Base-by-base conservation (phyloP, 1,140 invertebrate genomes). In the Nasonia giraulti region DNA sequence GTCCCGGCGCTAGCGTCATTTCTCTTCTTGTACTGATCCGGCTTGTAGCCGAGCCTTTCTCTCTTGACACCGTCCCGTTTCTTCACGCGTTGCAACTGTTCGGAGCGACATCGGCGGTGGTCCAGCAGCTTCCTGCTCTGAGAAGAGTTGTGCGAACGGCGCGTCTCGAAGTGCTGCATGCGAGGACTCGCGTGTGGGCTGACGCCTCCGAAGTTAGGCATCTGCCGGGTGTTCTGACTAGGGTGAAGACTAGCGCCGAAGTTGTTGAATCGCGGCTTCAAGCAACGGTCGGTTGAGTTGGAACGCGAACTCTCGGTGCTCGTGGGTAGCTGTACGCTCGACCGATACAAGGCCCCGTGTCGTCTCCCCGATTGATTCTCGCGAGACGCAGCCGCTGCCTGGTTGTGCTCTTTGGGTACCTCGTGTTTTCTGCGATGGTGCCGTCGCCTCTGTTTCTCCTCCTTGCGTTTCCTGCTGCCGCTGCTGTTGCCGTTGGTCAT, bases 301-400 rank as follows among this genome's bases (percentile, higher is more conserved):
- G 92, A 93, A 27, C 92, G 89, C 27, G 92, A 93, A 80, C 91
- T 92, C 69, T 92, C 92, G 12, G 90, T 92, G 74, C 92, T 92
- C 17, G 89, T 88, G 0, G 87, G 4, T 23, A 69, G 66, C 12
- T 79, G 81, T 0, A 69, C 68, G 8, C 23, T 10, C 27, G 68
- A 10, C 23, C 23, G 27, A 12, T 27, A 33, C 27, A 33, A 11
- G 11, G 27, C 10, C 10, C 23, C 10, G 27, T 71, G 23, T 11
- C 68, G 23, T 17, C 68, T 71, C 2, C 68, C 8, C 4, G 27
- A 31, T n/a, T 62, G 55, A n/a, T 62, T 62, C 5, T 62, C 55
- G 55, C 17, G 55, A 4, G 55, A 62, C 5, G 55, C n/a, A 8
- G 12, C 62, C 40, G 10, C 47, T 27, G 1, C 37, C 17, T 47